These are phyloP conservation scores for Pagetopsis macropterus DNA, from an alignment of 2,797 vertebrate species.

Conservation along the genomic window DNA sequence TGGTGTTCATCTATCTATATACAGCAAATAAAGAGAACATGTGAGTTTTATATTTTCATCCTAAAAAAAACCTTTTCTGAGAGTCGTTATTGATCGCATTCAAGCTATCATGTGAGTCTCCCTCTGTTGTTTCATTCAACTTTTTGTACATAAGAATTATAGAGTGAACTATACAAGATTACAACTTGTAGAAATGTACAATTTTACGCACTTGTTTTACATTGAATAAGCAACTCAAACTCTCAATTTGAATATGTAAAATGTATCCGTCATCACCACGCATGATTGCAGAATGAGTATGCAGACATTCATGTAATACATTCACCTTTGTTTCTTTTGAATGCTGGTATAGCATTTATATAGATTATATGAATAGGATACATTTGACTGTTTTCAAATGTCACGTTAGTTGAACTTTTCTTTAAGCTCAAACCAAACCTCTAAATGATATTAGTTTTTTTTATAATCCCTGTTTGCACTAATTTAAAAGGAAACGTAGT, in stretches of 20 bases:
- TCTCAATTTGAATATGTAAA: too few relatives aligned
- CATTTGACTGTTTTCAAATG: too few relatives aligned
- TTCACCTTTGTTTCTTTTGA: neutral
- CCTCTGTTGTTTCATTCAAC: neutral
- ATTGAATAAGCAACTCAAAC: neutral
- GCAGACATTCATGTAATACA: neutral
- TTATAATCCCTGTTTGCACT: neutral
- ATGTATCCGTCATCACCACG: neutral
- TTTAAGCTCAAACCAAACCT: neutral
- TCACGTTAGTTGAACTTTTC: too few relatives aligned
- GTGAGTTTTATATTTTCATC: slow-evolving; percentile 94
- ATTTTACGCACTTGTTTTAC: neutral
- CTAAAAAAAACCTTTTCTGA: slow-evolving; percentile 56
- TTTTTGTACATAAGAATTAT: neutral
- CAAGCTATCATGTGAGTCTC: neutral
- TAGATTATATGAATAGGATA: too few relatives aligned
- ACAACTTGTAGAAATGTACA: neutral
- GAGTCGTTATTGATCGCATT: slow-evolving; percentile 17
- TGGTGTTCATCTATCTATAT: slow-evolving; percentile 92
- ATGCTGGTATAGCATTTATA: neutral
- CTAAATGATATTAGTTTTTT: too few relatives aligned
- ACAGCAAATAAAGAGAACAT: slow-evolving; percentile 95
- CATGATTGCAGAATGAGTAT: too few relatives aligned
- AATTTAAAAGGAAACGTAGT: neutral
- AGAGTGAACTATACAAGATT: too few relatives aligned